phyloP scores from a whole-genome alignment of 2,888 invertebrate species.

The Agrochola lychnidis region DNA sequence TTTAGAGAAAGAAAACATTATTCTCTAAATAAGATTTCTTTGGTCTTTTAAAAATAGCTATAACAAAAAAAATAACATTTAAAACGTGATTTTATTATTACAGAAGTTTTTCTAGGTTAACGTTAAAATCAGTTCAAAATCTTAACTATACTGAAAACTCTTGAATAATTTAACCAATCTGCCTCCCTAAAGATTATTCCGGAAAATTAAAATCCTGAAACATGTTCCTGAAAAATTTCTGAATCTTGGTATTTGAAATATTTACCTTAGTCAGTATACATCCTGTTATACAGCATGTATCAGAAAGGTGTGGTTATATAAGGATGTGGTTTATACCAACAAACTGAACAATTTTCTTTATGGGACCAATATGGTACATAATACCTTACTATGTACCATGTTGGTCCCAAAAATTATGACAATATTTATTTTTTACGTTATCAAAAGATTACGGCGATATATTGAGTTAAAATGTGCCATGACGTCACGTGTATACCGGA shows the following conservation, averaged over 20 bases:
- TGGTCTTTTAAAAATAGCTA: background rate
- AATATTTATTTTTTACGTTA: too few relatives aligned
- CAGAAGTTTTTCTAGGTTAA: background rate
- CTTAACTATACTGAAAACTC: background rate
- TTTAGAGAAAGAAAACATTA: background rate
- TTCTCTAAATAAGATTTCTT: background rate
- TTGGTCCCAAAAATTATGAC: too few relatives aligned
- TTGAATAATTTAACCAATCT: background rate
- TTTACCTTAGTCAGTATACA: too few relatives aligned
- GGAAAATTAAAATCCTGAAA: background rate
- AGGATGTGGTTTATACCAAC: too few relatives aligned
- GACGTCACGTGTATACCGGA: too few relatives aligned
- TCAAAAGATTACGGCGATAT: too few relatives aligned
- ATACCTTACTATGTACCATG: too few relatives aligned
- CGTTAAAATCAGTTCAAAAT: background rate
- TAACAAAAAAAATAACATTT: background rate
- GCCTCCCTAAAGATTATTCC: background rate
- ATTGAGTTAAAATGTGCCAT: too few relatives aligned
- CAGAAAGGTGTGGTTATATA: too few relatives aligned
- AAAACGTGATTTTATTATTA: background rate
- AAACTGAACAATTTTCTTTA: too few relatives aligned
- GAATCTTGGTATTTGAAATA: background rate
- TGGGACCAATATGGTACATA: too few relatives aligned
- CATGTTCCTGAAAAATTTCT: background rate
- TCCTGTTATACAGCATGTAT: too few relatives aligned